Base-by-base conservation (phyloP, 2,888 invertebrate genomes). In the Exocentrus adspersus region DNA sequence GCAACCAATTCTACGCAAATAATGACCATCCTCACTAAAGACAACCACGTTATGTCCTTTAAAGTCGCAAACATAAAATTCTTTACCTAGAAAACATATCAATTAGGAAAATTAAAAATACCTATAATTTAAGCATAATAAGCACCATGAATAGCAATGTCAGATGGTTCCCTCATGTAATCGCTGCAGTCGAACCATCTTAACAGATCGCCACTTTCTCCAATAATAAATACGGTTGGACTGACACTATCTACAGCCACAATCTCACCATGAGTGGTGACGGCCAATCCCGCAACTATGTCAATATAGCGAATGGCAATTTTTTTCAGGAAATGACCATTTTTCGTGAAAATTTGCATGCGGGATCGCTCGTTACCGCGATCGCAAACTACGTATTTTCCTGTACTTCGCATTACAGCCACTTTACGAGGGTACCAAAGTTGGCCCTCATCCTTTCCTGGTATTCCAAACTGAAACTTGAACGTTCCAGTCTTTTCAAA, bases 181-280 rank as follows among this genome's bases (percentile, higher is more conserved):
- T 96, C 95, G 81, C 95, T 95, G 85, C 97, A 97, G 84, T 98
- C 97, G 81, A 98, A 97, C 97, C 97, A 98, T 80, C 93, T 92
- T 76, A 96, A 86, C 75, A 98, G 87, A 78, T 96, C 95, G 17
- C 97, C 97, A 73, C 90, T 91, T 82, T 97, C 97, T 56, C 93
- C 91, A 74, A 97, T 92, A 68, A 95, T 92, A 84, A 97, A 97
- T 50, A 98, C 95, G 41, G 97, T 97, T 5, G 98, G 97, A 45
- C 97, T 96, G 52, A 98, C 97, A 79, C 96, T 96, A 83, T 98
- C 98, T 19, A 98, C 97, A 32, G 97, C 97, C 54, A 97, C 97
- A 75, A 98, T 97, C 76, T 96, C 91, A 2, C 96, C 96, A 80
- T 93, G 92, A 53, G 90, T 88, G 42, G 95, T 96, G 43, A 98